Conservation (phyloP, 2,888 invertebrate species). For the Philopedon plagiatum region DNA sequence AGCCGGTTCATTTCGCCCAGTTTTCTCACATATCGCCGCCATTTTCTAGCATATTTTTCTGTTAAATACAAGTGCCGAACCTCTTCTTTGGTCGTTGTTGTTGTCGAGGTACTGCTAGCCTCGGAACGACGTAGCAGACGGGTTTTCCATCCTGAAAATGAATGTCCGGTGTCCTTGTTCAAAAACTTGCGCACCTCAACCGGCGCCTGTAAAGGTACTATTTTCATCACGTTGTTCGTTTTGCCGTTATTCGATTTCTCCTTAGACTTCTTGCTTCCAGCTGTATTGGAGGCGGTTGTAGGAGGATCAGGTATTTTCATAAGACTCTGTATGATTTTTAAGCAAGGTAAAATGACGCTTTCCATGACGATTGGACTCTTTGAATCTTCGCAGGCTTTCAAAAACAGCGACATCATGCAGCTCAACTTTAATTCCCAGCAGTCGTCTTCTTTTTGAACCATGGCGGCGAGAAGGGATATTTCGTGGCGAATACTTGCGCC, state of each 20-base stretch:
- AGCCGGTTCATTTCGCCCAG: constrained; percentile 70
- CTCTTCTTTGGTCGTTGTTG: constrained; percentile 58
- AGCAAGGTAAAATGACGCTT: constrained; percentile 91
- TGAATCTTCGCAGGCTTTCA: constrained; percentile 82
- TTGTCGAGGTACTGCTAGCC: constrained; percentile 52
- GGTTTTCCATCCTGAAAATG: constrained; percentile 68
- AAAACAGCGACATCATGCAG: constrained; percentile 89
- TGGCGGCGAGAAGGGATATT: constrained; percentile 87
- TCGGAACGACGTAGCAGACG: constrained; percentile 36
- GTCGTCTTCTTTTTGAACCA: constrained; percentile 92
- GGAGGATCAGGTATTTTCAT: constrained; percentile 44
- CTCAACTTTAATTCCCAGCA: constrained; percentile 96
- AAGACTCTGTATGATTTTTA: constrained; percentile 87
- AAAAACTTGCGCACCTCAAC: constrained; percentile 84
- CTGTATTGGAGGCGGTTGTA: neutral
- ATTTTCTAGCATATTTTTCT: constrained; percentile 83
- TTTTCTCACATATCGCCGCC: constrained; percentile 66
- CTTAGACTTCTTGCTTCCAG: constrained; percentile 43
- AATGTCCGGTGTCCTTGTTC: constrained; percentile 77
- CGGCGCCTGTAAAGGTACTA: constrained; percentile 71
- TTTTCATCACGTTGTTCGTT: constrained; percentile 70
- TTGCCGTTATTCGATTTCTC: constrained; percentile 43
- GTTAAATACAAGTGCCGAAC: constrained; percentile 71
- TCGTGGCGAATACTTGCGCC: constrained; percentile 88
- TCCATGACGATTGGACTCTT: constrained; percentile 91